phyloP scores from a whole-genome alignment of 2,113 vertebrate species.

The Cnemophilus loriae region DNA sequence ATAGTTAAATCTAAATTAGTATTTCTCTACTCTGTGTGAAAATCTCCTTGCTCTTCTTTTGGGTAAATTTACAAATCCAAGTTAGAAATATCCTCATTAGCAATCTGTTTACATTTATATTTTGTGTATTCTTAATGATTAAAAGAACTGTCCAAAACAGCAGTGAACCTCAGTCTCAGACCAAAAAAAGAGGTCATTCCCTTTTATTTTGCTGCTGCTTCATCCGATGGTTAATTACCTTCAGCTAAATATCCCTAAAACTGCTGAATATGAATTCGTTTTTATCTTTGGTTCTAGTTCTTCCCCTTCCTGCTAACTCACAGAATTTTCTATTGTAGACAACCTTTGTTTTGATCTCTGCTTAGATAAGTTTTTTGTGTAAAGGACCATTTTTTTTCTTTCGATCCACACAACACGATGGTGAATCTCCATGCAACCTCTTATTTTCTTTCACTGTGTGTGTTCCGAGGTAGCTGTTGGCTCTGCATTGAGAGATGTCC shows the following conservation, averaged over 20 bases:
- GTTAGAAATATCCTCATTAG: neutral
- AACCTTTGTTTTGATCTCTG: neutral
- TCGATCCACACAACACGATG: neutral
- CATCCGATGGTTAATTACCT: neutral
- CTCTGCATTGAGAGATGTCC: neutral
- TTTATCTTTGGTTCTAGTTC: neutral
- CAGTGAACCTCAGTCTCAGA: neutral
- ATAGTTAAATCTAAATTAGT: neutral
- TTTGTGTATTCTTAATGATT: neutral
- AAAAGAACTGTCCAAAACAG: neutral
- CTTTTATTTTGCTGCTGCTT: neutral
- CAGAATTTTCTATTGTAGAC: neutral
- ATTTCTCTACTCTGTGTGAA: neutral
- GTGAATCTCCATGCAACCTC: neutral
- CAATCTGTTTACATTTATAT: neutral
- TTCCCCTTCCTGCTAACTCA: neutral
- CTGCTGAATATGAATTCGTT: neutral
- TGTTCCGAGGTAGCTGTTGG: neutral
- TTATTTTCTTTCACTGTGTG: neutral
- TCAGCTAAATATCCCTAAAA: neutral
- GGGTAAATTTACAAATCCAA: neutral
- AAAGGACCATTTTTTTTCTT: neutral
- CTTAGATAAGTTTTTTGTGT: neutral
- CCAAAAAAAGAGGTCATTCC: neutral
- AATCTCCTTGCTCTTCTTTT: neutral